Base-by-base conservation (phyloP, 2,888 invertebrate genomes). In the Drosophila prolongata region DNA sequence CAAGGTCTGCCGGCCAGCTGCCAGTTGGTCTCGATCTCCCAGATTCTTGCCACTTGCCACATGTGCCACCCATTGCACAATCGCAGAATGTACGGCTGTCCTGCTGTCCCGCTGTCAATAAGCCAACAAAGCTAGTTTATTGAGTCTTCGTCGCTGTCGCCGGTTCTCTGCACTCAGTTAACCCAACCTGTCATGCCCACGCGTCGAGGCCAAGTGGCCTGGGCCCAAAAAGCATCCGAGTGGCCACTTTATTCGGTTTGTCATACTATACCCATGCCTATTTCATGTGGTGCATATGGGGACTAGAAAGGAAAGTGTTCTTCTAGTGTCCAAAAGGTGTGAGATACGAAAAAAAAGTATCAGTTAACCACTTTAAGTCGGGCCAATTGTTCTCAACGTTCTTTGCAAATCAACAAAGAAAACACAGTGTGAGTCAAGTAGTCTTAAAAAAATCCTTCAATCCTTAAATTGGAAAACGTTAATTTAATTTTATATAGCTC, bases 181-280 rank as follows among this genome's bases (percentile, higher is more conserved):
- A 78, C 73, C 70, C 76, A 83, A 88, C 76, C 86, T 88, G 88
- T 84, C 88, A 80, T 75, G 82, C 83, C 83, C 83, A 84, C 83
- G 78, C 86, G 86, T 77, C 79, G 74, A 80, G 81, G 77, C 80
- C 80, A 84, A 80, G 72, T 70, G 78, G 67, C 56, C 59, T 34
- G 50, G 50, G 58, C 14, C 61, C 64, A 76, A 81, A 84, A 59
- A 35, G 62, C 62, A 64, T 64, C 62, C 64, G 49, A 64, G 83
- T 86, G 83, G 76, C 76, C 86, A 85, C 71, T 35, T 83, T 86
- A 82, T 79, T 75, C 70, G 58, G 59, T 34, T 55, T 61, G 58
- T 64, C 58, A 55, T 53, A 53, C 47, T 50, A 62, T 50, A 49
- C 52, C 50, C 37, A 64, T 49, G 40, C 34, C 64, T 11, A 50